Base-by-base conservation (phyloP, 2,888 invertebrate species). In the Erpobdella octoculata region DNA sequence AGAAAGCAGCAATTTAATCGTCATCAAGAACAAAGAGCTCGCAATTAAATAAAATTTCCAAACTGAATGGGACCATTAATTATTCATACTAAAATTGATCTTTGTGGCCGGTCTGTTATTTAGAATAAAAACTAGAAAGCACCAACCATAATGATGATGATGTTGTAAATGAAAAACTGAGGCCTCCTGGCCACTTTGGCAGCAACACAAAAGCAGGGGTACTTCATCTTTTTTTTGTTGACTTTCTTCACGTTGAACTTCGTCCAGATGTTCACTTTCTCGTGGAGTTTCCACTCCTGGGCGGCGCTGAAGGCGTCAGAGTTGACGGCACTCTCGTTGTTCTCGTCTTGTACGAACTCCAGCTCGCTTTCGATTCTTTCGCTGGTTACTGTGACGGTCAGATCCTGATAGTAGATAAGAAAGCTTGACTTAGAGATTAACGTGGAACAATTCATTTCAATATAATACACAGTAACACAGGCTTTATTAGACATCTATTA, bases 221-320 rank as follows among this genome's bases (percentile, higher is more conserved):
- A 73, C 38, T 74, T 75, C 53, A 71, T 66, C 28, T 59, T 61
- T 37, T 37, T 73, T 53, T 68, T 73, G 62, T 74, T 70, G 64
- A 70, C 71, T n/a, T 71, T 72, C 53, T 73, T 71, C 28, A 28
- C 53, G 21, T 67, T 71, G 48, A 59, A 46, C 67, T 71, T 71
- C 38, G 37, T n/a, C 74, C 74, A 74, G n/a, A 71, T 71, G 72
- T 73, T 73, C 25, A 75, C 72, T 71, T 79, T 79, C 61, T 78
- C 78, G 74, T 79, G 79, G 21, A 81, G 76, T 33, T 76, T 75
- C 81, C 81, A 81, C 75, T 81, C 81, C 75, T 81, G 81, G 62
- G 79, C 80, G 73, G 80, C 81, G 25, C 79, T 77, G 73, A 80
- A 80, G 71, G 79, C 77, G 41, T 79, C 67, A 1, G 59, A 62